Conservation (phyloP, 1,140 invertebrate species). For the Drosophila mayri region DNA sequence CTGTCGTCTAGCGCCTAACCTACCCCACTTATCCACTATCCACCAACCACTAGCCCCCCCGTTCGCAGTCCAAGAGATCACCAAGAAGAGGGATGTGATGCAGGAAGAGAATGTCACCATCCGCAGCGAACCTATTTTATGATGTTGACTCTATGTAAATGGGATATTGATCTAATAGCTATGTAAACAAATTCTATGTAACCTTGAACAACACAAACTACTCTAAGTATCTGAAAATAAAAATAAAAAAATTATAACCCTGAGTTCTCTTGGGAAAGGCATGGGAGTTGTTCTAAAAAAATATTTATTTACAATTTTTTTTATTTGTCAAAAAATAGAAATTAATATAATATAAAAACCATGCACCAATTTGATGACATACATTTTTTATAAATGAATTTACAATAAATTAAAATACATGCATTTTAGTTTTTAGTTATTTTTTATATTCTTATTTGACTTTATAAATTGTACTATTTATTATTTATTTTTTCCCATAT, state of each 20-base stretch:
- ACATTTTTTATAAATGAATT: no score
- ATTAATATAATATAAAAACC: no score
- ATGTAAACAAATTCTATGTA: constrained; percentile 71
- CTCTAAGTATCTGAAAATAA: constrained; percentile 47
- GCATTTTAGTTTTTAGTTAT: no score
- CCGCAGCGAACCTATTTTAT: constrained; percentile 43
- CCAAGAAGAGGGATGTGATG: constrained; percentile 1
- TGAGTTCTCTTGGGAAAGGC: not conserved
- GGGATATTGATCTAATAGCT: constrained; percentile 74
- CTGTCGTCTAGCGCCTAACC: constrained; percentile 34
- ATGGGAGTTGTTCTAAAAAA: not conserved
- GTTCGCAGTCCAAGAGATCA: constrained; percentile 11
- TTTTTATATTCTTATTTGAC: no score
- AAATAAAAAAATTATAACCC: constrained; percentile 1
- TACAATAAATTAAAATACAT: no score
- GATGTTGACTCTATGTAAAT: constrained; percentile 66
- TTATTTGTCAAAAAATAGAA: no score
- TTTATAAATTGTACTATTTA: no score
- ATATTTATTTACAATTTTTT: no score
- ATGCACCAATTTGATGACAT: no score
- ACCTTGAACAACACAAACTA: constrained; percentile 66
- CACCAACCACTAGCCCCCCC: constrained; percentile 18
- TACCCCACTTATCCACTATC: constrained; percentile 24
- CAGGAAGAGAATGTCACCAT: constrained; percentile 11
- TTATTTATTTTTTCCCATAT: no score